A percentile compares a stretch with the other conserved stretches of the same genome.
These are phyloP conservation scores for Ornithoptera alexandrae DNA, from an alignment of 2,888 invertebrate species.

Conservation along the genomic window DNA sequence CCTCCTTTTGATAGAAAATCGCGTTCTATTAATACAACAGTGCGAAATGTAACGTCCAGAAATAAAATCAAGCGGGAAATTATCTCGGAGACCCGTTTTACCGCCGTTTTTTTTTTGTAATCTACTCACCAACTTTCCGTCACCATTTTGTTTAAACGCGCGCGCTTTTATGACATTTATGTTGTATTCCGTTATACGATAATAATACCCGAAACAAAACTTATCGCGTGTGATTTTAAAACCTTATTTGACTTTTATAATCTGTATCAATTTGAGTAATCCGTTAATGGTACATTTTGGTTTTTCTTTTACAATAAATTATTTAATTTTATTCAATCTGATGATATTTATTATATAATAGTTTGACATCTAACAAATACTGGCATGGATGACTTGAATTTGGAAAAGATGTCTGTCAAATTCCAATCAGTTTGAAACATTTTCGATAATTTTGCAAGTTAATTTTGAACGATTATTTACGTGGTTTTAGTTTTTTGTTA, in stretches of 20 bases:
- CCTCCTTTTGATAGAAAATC: conserved; percentile 45
- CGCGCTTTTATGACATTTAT: conserved; percentile 34
- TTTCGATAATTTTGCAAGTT: conserved; percentile 31
- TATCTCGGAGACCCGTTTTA: conserved; percentile 36
- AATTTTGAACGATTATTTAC: conserved; percentile 26
- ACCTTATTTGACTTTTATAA: neutral
- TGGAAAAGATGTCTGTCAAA: conserved; percentile 23
- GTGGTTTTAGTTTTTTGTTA: conserved; percentile 16
- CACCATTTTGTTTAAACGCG: conserved; percentile 47
- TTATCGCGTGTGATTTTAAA: conserved; percentile 3
- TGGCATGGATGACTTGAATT: conserved; percentile 11
- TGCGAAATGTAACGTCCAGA: conserved; percentile 63
- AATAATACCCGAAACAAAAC: neutral
- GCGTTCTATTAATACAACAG: conserved; percentile 49
- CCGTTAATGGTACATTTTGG: too few species aligned
- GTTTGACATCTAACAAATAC: neutral
- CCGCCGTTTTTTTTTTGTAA: conserved; percentile 44
- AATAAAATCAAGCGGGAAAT: conserved; percentile 61
- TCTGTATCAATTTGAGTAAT: neutral
- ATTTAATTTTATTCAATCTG: neutral
- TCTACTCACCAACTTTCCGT: conserved; percentile 36
- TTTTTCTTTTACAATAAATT: neutral
- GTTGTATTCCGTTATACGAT: neutral
- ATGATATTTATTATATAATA: neutral
- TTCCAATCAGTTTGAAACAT: conserved; percentile 26